phyloP scores from a whole-genome alignment of 2,888 invertebrate species.

The Drosophila stalkeri region DNA sequence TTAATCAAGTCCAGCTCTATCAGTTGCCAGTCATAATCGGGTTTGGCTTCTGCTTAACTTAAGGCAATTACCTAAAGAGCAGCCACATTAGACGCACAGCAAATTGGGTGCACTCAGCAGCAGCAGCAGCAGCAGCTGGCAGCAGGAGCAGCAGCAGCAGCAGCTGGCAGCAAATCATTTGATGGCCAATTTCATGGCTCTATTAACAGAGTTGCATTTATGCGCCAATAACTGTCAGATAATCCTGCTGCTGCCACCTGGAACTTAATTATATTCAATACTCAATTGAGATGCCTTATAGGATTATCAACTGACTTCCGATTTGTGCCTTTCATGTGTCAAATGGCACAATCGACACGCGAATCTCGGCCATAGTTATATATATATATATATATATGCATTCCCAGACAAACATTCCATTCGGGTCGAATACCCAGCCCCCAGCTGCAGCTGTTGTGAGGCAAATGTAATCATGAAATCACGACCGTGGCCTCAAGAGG shows the following conservation, averaged over 20 bases:
- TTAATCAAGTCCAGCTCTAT: constrained; percentile 27
- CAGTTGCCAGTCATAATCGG: constrained; percentile 13
- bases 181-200: constrained; percentile 64
- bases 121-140: not conserved
- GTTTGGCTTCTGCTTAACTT: constrained; percentile 10
- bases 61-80: constrained; percentile 27
- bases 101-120: constrained; percentile 24
- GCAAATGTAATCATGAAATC: constrained; percentile 60
- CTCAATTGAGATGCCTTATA: not conserved
- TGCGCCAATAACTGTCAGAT: constrained; percentile 3
- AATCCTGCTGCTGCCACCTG: constrained; percentile 41
- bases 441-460: not conserved
- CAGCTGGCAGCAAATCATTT: constrained; percentile 33
- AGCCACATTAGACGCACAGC: not conserved
- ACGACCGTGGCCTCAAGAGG: constrained; percentile 31
- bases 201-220: constrained; percentile 43
- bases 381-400: constrained; percentile 1
- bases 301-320: constrained; percentile 3
- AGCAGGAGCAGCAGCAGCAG: constrained; percentile 4
- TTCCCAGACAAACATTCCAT: constrained; percentile 14
- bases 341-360: constrained; percentile 9
- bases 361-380: not conserved
- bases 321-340: constrained; percentile 3
- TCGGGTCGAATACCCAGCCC: not conserved
- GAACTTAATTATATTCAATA: constrained; percentile 66